Conservation (phyloP, 37 sponge, comb jelly and placozoan species). For the Axinella damicornis region DNA sequence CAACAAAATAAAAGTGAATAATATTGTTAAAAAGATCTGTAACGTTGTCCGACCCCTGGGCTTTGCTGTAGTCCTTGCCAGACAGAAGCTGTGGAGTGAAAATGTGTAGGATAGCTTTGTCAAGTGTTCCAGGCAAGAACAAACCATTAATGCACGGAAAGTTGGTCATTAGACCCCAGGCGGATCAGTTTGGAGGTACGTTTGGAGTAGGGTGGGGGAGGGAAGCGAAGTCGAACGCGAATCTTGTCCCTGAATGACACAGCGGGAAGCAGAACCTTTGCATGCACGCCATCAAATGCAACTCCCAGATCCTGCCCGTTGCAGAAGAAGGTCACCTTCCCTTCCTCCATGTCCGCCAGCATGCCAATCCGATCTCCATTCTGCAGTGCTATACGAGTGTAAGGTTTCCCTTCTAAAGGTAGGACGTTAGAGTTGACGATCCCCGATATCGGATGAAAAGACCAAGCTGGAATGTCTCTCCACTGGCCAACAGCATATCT, state of each 20-base stretch:
- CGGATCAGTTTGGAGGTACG: slow-evolving; percentile 21
- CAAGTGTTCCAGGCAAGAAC: too few relatives aligned
- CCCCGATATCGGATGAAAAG: slow-evolving; percentile 37
- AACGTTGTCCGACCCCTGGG: too few relatives aligned
- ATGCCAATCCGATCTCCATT: slow-evolving; percentile 48
- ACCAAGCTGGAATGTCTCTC: slow-evolving; percentile 21
- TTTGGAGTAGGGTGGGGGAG: slow-evolving; percentile 56
- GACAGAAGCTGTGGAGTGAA: too few relatives aligned
- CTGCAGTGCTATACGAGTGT: slow-evolving; percentile 5
- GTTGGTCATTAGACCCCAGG: too few relatives aligned
- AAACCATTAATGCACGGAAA: too few relatives aligned
- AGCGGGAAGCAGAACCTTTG: slow-evolving; percentile 17
- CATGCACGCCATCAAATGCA: slow-evolving; percentile 32
- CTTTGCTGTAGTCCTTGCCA: too few relatives aligned
- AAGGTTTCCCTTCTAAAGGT: neutral
- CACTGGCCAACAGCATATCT: slow-evolving; percentile 30
- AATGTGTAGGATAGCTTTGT: too few relatives aligned
- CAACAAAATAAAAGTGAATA: too few relatives aligned
- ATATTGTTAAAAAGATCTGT: too few relatives aligned
- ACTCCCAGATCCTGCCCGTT: slow-evolving; percentile 54
- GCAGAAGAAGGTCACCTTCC: slow-evolving; percentile 34
- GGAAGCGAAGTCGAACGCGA: slow-evolving; percentile 48
- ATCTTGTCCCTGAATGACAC: slow-evolving; percentile 61
- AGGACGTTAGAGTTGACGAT: neutral
- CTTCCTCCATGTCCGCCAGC: slow-evolving; percentile 36